Percentiles rank a stretch among this genome's conserved stretches.
Conservation (phyloP, 1,140 invertebrate species). For the Akabosia matsudoensis region DNA sequence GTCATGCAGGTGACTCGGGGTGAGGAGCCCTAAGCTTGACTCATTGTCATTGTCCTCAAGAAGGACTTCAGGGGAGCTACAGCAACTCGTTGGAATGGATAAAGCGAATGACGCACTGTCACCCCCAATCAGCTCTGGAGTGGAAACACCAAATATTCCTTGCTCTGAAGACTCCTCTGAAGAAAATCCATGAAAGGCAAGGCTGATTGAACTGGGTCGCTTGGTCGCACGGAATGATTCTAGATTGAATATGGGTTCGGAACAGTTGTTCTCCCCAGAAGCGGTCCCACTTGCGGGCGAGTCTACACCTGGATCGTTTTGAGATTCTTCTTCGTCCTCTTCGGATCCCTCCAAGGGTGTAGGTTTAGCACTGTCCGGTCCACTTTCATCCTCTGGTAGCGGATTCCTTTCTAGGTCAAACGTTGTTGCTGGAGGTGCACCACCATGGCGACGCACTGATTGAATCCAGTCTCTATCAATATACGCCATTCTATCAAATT, state of each 20-base stretch:
- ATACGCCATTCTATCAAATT: not conserved
- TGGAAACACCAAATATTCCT: slow-evolving; percentile 27
- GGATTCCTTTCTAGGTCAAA: not conserved
- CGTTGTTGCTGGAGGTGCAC: not conserved
- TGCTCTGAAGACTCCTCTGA: slow-evolving; percentile 30
- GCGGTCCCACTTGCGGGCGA: not conserved
- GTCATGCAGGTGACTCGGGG: slow-evolving; percentile 30
- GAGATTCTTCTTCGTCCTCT: not conserved
- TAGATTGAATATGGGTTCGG: not conserved
- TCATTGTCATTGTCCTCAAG: slow-evolving; percentile 28
- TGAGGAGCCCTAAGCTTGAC: slow-evolving; percentile 32
- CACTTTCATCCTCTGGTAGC: not conserved
- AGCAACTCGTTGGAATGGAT: slow-evolving; percentile 33
- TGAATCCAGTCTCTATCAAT: not conserved
- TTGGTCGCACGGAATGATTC: slow-evolving; percentile 22
- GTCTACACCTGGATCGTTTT: not conserved
- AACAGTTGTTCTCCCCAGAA: not conserved
- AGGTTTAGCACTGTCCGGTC: too few species aligned
- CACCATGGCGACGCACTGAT: not conserved
- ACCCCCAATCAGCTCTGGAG: slow-evolving; percentile 30
- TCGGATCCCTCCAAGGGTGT: not conserved
- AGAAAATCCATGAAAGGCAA: not conserved
- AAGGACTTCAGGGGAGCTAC: slow-evolving; percentile 24
- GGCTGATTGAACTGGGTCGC: slow-evolving; percentile 24
- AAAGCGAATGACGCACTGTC: slow-evolving; percentile 27